Conservation (phyloP, 2,888 invertebrate species). For the Ochropacha duplaris region DNA sequence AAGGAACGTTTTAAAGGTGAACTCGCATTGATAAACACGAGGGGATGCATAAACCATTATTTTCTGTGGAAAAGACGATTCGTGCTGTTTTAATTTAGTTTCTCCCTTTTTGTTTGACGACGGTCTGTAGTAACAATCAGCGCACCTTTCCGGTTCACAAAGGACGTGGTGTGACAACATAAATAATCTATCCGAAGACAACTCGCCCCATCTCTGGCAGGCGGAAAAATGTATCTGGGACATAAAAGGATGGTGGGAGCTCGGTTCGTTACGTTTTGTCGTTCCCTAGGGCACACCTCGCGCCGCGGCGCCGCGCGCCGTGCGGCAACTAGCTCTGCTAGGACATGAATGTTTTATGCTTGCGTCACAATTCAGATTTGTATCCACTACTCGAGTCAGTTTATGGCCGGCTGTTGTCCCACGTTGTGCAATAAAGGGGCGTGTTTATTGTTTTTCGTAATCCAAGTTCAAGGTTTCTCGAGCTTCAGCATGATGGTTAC, state of each 20-base stretch:
- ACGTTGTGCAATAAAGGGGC: slow-evolving; percentile 55
- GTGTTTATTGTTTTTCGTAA: slow-evolving; percentile 64
- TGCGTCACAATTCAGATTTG: slow-evolving; percentile 77
- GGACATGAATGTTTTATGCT: slow-evolving; percentile 75
- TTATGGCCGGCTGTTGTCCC: slow-evolving; percentile 54
- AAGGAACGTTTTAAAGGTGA: slow-evolving; percentile 25
- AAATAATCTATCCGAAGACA: slow-evolving; percentile 74
- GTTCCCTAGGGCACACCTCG: slow-evolving; percentile 66
- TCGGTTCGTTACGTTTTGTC: slow-evolving; percentile 80
- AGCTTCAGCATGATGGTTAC: slow-evolving; percentile 34
- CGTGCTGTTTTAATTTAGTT: slow-evolving; percentile 25
- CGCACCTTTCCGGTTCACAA: slow-evolving; percentile 52
- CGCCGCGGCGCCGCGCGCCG: slow-evolving; percentile 51
- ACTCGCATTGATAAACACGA: slow-evolving; percentile 22
- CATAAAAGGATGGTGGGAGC: slow-evolving; percentile 68
- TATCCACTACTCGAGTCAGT: slow-evolving; percentile 61
- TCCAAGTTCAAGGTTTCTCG: slow-evolving; percentile 46
- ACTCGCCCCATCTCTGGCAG: slow-evolving; percentile 51
- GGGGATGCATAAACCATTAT: slow-evolving; percentile 18
- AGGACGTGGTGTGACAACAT: slow-evolving; percentile 59
- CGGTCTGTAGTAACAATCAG: slow-evolving; percentile 54
- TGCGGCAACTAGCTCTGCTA: slow-evolving; percentile 49
- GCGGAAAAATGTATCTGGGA: slow-evolving; percentile 75
- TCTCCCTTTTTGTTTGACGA: slow-evolving; percentile 34
- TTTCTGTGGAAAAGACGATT: slow-evolving; percentile 13